Evolutionary conservation across 2,113 vertebrate genomes (phyloP).

Genomic region (Phalacrocorax aristotelis): DNA sequence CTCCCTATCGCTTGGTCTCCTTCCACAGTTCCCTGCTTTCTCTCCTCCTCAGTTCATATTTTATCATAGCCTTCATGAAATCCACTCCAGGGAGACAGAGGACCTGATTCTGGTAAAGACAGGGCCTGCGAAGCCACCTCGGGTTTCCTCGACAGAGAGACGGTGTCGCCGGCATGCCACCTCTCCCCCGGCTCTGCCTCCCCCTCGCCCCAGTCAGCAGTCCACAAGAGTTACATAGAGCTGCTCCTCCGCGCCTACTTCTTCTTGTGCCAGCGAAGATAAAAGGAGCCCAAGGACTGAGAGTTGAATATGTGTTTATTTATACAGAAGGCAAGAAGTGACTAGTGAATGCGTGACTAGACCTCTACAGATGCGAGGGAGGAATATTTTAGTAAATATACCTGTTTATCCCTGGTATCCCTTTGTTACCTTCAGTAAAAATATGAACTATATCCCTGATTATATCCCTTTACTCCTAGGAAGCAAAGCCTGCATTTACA

Average conservation of each 20-base stretch:
- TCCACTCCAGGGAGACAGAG: neutral
- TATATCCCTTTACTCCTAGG: neutral
- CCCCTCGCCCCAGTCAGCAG: neutral
- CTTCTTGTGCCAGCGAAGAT: neutral
- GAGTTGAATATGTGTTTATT: neutral
- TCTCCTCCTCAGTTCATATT: neutral
- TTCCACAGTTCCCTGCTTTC: neutral
- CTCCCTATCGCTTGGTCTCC: neutral
- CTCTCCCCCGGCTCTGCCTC: neutral
- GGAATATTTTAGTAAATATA: neutral
- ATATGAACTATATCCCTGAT: neutral
- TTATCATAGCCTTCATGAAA: neutral
- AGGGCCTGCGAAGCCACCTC: neutral
- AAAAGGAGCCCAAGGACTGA: neutral
- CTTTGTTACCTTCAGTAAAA: neutral
- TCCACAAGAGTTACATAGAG: neutral
- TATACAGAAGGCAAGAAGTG: neutral
- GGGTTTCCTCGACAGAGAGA: neutral
- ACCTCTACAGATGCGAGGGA: neutral
- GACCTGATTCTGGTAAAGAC: neutral
- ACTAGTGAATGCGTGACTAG: neutral
- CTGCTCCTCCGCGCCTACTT: neutral
- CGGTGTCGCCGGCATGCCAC: fast-evolving
- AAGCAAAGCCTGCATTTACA: neutral
- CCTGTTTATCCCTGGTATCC: neutral